Evolutionary conservation across 92 coral and sea anemone genomes (phyloP).

Genomic region (Micromussa lordhowensis): DNA sequence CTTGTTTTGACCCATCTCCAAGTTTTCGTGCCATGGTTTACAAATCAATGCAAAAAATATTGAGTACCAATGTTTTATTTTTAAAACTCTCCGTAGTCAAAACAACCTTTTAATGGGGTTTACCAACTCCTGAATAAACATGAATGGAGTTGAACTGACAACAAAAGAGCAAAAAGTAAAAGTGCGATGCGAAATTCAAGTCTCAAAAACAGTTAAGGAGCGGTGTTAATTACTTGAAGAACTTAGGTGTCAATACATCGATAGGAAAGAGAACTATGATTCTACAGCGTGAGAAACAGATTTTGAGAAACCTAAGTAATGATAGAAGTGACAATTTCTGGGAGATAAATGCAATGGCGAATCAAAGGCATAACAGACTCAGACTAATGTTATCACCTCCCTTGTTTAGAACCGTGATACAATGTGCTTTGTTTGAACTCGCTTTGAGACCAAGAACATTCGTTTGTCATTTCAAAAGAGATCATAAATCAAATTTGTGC

Average conservation of each 20-base stretch:
- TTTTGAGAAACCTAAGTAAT: neutral
- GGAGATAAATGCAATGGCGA: no score
- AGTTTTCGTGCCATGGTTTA: no score
- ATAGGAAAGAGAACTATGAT: neutral
- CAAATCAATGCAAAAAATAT: no score
- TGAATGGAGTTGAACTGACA: neutral
- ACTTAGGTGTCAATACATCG: neutral
- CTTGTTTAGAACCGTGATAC: no score
- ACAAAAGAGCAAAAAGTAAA: neutral
- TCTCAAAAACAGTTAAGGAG: neutral
- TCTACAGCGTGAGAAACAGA: neutral
- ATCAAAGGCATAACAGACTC: no score
- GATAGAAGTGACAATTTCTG: no score
- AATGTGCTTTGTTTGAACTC: neutral
- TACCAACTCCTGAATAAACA: neutral
- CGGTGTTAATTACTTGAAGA: neutral
- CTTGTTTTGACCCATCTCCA: neutral
- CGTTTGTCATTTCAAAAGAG: neutral
- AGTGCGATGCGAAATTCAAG: neutral
- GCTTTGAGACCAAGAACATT: no score
- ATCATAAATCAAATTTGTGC: neutral
- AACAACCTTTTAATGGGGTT: neutral
- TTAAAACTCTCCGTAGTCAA: neutral
- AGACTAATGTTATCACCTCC: no score
- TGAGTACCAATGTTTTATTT: neutral